Conservation (phyloP, 1,140 invertebrate species). For the Homarus americanus region DNA sequence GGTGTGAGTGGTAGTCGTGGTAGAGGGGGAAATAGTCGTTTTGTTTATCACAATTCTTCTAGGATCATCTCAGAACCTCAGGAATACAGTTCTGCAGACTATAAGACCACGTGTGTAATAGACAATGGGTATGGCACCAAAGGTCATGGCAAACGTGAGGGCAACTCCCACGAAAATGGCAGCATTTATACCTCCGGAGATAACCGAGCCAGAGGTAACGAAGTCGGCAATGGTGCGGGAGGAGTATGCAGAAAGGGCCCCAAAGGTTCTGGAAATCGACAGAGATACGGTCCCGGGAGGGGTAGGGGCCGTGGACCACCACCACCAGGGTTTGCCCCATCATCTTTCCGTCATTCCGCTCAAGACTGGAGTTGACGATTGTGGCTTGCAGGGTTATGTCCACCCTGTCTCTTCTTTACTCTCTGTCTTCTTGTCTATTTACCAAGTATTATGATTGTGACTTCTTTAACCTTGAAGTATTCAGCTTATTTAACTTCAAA, state of each 20-base stretch:
- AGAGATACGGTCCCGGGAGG: conserved; percentile 38
- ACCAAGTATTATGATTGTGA: conserved; percentile 52
- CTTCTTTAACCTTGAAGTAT: conserved; percentile 63
- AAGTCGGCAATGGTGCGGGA: conserved; percentile 25
- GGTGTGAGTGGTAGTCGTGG: conserved; percentile 43
- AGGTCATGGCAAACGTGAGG: conserved; percentile 23
- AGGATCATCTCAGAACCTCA: conserved; percentile 51
- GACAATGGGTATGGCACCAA: conserved; percentile 27
- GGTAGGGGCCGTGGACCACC: conserved; percentile 56
- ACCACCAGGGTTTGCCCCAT: conserved; percentile 57
- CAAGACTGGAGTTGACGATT: conserved; percentile 74
- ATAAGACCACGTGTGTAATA: conserved; percentile 21
- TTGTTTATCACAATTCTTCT: not conserved
- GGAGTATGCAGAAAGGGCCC: conserved; percentile 41
- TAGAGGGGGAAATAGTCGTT: conserved; percentile 41
- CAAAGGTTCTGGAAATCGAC: conserved; percentile 28
- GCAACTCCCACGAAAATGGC: conserved; percentile 43
- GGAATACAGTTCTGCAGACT: conserved; percentile 15
- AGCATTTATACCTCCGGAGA: conserved; percentile 1
- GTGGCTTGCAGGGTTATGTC: conserved; percentile 71
- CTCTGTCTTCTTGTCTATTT: conserved; percentile 36
- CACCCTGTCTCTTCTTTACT: conserved; percentile 68
- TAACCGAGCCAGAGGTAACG: conserved; percentile 18
- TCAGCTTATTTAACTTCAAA: conserved; percentile 52
- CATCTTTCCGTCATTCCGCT: conserved; percentile 47